These are phyloP conservation scores for Hippasteria phrygiana DNA, from an alignment of 53 echinoderm and acorn worm genomes.

Conservation along the genomic window DNA sequence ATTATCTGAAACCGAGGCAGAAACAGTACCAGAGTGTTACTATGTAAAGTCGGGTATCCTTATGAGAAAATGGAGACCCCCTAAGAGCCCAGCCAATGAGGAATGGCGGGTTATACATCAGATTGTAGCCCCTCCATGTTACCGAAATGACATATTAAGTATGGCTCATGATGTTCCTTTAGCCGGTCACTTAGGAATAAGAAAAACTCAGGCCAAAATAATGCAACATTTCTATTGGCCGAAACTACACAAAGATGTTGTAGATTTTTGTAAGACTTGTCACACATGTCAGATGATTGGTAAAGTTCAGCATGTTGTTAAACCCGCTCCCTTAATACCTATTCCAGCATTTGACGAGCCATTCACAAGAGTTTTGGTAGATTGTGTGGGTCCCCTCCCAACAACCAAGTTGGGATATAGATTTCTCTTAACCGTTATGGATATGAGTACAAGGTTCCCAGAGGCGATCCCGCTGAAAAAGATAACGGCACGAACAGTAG, in stretches of 20 bases:
- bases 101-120: constrained; percentile 60
- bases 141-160: constrained; percentile 62
- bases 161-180: constrained; percentile 62
- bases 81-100: constrained; percentile 62
- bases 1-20: constrained; percentile 3
- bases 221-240: constrained; percentile 69
- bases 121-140: constrained; percentile 36
- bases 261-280: constrained; percentile 59
- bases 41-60: constrained; percentile 47
- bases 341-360: constrained; percentile 70
- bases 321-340: constrained; percentile 67
- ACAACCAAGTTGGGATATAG: constrained; percentile 54
- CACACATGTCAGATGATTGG: constrained; percentile 71
- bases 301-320: constrained; percentile 59
- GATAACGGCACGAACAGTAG: constrained; percentile 48
- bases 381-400: constrained; percentile 76
- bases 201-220: constrained; percentile 63
- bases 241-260: constrained; percentile 38
- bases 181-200: constrained; percentile 62
- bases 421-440: constrained; percentile 71
- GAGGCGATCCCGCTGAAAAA: constrained; percentile 72
- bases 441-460: constrained; percentile 60
- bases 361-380: constrained; percentile 58
- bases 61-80: constrained; percentile 74
- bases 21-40: constrained; percentile 38